Percentiles rank a stretch among this genome's conserved stretches.
phyloP scores from a whole-genome alignment of 2,797 vertebrate genomes.

The Sorex maritimensis region DNA sequence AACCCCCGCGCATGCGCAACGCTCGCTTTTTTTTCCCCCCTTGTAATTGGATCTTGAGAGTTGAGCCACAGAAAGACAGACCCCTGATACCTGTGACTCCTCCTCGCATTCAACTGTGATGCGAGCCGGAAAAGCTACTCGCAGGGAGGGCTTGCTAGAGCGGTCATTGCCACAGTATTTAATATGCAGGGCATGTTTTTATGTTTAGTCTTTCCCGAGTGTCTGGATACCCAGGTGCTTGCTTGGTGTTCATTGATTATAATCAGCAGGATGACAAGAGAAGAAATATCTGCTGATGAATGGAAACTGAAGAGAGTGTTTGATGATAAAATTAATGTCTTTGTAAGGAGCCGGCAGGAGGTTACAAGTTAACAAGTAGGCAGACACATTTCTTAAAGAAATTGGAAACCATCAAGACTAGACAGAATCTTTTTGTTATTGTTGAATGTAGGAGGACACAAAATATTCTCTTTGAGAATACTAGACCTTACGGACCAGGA shows the following conservation, averaged over 20 bases:
- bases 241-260: neutral
- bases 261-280: conserved; percentile 12
- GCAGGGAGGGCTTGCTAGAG: neutral
- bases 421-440: neutral
- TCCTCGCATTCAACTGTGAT: too few species aligned
- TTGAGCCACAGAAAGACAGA: neutral
- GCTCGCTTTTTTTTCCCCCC: neutral
- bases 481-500: neutral
- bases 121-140: neutral
- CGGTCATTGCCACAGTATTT: neutral
- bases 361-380: neutral
- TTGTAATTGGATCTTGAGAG: neutral
- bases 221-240: neutral
- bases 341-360: neutral
- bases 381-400: conserved; percentile 25
- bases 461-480: conserved; percentile 8
- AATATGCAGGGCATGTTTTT: neutral
- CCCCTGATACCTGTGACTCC: neutral
- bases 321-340: conserved; percentile 34
- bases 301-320: neutral
- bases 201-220: neutral
- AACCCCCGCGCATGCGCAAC: neutral
- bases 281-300: conserved; percentile 30
- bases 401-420: neutral
- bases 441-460: neutral